Evolutionary conservation across 2,113 vertebrate species (phyloP).

Genomic region (Coreoperca whiteheadi): DNA sequence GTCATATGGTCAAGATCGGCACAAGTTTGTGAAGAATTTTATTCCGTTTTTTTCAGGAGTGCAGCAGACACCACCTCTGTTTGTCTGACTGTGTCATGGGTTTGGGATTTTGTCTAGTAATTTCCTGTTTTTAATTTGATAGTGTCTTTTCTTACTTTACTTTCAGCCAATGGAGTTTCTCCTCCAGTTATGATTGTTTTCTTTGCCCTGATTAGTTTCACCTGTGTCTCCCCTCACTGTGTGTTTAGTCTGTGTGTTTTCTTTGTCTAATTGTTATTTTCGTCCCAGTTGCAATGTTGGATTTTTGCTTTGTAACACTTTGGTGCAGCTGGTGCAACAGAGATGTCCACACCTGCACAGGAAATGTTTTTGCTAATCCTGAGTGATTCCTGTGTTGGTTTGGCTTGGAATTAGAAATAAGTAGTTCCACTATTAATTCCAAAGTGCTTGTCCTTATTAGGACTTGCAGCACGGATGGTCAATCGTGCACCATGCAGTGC

Average conservation of each 20-base stretch:
- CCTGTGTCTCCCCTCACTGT: too few species aligned
- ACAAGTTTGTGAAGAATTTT: constrained; percentile 10
- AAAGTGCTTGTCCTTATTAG: constrained; percentile 15
- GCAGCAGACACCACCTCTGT: constrained; percentile 8
- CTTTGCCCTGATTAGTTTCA: too few species aligned
- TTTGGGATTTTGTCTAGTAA: too few species aligned
- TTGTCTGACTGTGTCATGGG: neutral
- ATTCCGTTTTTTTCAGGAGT: neutral
- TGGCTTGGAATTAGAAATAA: constrained; percentile 1
- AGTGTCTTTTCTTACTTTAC: too few species aligned
- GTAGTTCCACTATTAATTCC: neutral
- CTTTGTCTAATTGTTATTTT: too few species aligned
- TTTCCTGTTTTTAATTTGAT: too few species aligned
- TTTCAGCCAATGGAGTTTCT: too few species aligned
- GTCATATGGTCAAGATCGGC: constrained; percentile 40
- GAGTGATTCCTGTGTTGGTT: constrained; percentile 23
- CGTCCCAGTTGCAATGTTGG: too few species aligned
- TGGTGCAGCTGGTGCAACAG: constrained; percentile 28
- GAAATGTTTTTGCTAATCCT: constrained; percentile 7
- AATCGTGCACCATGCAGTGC: constrained; percentile 7
- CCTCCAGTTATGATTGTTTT: too few species aligned
- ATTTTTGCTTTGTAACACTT: too few species aligned
- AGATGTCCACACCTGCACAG: constrained; percentile 3
- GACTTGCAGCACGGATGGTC: constrained; percentile 14
- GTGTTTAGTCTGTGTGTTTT: too few species aligned